Base-by-base conservation (phyloP, 2,888 invertebrate genomes). In the Caradrina kadenii region DNA sequence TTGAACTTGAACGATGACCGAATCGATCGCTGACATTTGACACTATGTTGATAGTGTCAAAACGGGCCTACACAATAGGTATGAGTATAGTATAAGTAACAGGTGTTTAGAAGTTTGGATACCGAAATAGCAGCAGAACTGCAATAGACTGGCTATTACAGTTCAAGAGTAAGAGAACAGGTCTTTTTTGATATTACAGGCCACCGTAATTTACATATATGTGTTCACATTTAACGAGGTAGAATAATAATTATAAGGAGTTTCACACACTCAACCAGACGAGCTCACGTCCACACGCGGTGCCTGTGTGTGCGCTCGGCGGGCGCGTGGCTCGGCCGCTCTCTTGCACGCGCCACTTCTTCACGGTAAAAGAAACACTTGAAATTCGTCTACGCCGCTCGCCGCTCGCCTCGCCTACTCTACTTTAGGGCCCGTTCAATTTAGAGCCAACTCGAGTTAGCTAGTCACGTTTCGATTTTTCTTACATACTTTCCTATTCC, bases 321-420 rank as follows among this genome's bases (percentile, higher is more conserved):
- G 71, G 65, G 81, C 67, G 70, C 71, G 59, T 69, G 76, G 73
- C 67, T 77, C 75, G 60, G 63, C 75, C 81, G 84, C 84, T 88
- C 93, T 93, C 93, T 73, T 93, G 93, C 93, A 93, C 93, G 93
- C 92, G 88, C 93, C 88, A 83, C 90, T 86, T 90, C 92, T 93
- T 90, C 90, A 90, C 89, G 85, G 87, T 91, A 90, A 93, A 93
- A 93, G 93, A 93, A 92, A 90, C 92, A 86, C 93, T 93, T 88
- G 88, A 93, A 91, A 90, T 93, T 93, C 92, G 92, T 93, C 92
- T 92, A 92, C 93, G 89, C 87, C 90, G 87, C 86, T 76, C 87
- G 87, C 62, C 75, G 76, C 76, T 89, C 87, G 85, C 81, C 87
- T 88, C 84, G 86, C 83, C 89, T 90, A 88, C 89, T 90, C 87